Conservation (phyloP, 2,113 vertebrate species). For the Turnix velox region DNA sequence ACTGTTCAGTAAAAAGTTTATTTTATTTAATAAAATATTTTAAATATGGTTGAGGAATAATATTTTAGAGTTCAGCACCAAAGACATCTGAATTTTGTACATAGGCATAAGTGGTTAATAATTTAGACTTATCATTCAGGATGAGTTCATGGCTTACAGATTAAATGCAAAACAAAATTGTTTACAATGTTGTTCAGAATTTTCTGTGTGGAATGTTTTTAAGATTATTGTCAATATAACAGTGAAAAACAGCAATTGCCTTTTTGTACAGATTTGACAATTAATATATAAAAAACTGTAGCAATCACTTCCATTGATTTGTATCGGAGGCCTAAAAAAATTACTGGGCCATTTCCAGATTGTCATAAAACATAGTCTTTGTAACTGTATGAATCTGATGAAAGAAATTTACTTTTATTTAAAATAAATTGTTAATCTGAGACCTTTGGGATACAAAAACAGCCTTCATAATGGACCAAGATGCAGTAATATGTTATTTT, state of each 20-base stretch:
- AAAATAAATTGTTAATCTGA: not conserved
- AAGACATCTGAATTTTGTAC: not conserved
- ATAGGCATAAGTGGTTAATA: not conserved
- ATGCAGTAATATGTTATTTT: not conserved
- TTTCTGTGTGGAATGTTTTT: not conserved
- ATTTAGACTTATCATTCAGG: conserved; percentile 14
- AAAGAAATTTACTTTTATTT: not conserved
- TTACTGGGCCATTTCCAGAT: not conserved
- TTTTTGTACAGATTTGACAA: not conserved
- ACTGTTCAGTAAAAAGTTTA: conserved; percentile 21
- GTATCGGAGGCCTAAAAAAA: not conserved
- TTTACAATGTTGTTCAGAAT: not conserved
- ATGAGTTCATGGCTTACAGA: not conserved
- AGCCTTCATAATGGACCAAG: not conserved
- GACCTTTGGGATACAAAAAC: not conserved
- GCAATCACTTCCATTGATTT: not conserved
- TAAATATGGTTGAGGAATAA: conserved; percentile 8
- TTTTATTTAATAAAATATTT: conserved; percentile 42
- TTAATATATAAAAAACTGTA: not conserved
- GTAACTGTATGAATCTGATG: not conserved
- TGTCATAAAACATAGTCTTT: not conserved
- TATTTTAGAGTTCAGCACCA: conserved; percentile 7
- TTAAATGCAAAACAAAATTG: not conserved
- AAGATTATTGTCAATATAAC: not conserved
- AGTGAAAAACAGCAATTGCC: not conserved